Evolutionary conservation across 2,113 vertebrate species (phyloP), one percentile per base, ranked within the genome.

Genomic region (Clarias batrachus): DNA sequence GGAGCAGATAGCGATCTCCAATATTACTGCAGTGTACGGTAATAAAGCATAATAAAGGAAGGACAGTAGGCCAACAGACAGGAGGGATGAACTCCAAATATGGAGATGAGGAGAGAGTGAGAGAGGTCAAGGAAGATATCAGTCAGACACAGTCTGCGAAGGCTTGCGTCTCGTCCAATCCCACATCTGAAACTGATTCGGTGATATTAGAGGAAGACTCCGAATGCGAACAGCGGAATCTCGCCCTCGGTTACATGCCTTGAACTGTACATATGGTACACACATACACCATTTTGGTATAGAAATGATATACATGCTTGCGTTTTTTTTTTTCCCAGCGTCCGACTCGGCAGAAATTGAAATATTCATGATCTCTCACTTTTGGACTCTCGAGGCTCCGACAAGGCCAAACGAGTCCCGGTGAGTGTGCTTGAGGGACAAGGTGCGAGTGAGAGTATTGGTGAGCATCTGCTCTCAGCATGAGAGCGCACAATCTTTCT

Each of bases 111-210:
- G 86, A 62, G 41, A 48, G 33, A 37, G 33, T 2, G 33, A 37
- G 48, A 56, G 83, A 83, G 84, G 87, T 88, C 87, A 88, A 86
- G 76, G 84, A 88, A 88, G 84, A 88, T 85, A 88, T 88, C 87
- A 78, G 85, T 88, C 87, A 86, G 85, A 79, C 37, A 9, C 7
- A 19, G 59, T 78, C 63, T 16, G 79, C n/a, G 78, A 88, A 85
- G 27, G 68, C 68, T 27, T 23, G 71, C 71, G 62, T 78, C 62
- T 83, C 80, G 23, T 88, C 87, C 87, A 88, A 78, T 82, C 52
- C 79, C n/a, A 63, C 87, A 88, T 88, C 84, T 88, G 87, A 84
- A 86, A 88, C 52, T 79, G 87, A 86, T 88, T 86, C 62, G 63
- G 81, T 79, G 30, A 33, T 74, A 37, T 83, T 63, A 78, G 87